phyloP scores from a whole-genome alignment of 2,888 invertebrate species.

The Tyria jacobaeae region DNA sequence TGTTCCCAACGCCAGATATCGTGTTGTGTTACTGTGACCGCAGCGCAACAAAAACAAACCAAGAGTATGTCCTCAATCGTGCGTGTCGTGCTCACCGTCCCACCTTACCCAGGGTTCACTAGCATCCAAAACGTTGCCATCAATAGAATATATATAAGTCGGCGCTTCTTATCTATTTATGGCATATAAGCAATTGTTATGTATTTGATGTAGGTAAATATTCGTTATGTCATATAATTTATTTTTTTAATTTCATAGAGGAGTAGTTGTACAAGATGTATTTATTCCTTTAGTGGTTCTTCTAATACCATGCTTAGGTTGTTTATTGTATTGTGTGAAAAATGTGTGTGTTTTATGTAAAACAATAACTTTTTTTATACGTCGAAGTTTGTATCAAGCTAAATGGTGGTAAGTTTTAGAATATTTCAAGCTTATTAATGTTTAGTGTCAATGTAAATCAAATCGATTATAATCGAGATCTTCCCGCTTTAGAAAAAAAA shows the following conservation, averaged over 20 bases:
- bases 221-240: not conserved
- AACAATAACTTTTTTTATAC: not conserved
- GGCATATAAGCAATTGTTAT: not conserved
- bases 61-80: conserved; percentile 84
- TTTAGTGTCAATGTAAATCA: too few relatives aligned
- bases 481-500: too few relatives aligned
- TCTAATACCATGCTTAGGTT: not conserved
- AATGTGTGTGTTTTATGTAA: not conserved
- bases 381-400: too few relatives aligned
- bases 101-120: conserved; percentile 52
- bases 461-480: too few relatives aligned
- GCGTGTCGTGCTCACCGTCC: conserved; percentile 74
- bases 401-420: too few relatives aligned
- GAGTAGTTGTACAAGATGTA: not conserved
- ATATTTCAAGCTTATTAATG: too few relatives aligned
- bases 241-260: not conserved
- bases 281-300: not conserved
- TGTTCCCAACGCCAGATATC: conserved; percentile 57
- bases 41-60: conserved; percentile 82
- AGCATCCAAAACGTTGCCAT: conserved; percentile 42
- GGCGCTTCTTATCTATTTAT: not conserved
- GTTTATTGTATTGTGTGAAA: not conserved
- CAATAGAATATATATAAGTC: too few relatives aligned
- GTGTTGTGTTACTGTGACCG: conserved; percentile 82
- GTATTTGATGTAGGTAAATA: too few relatives aligned